These are phyloP conservation scores for Panopea generosa DNA, from an alignment of 2,888 invertebrate species.

Conservation along the genomic window DNA sequence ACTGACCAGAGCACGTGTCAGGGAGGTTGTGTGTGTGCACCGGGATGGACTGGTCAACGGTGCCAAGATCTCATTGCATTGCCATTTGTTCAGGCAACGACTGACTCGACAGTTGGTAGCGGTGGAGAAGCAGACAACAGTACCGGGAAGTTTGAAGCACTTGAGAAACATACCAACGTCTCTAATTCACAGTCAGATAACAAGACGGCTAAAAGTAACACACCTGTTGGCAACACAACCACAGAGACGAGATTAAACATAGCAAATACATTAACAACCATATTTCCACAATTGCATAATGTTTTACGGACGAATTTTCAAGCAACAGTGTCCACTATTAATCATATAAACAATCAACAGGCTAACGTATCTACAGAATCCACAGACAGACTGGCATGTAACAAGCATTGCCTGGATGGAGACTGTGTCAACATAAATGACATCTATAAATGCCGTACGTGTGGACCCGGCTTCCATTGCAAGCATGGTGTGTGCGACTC, in stretches of 20 bases:
- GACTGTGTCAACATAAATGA: constrained; percentile 49
- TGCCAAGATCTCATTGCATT: constrained; percentile 31
- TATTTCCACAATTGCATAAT: too few species aligned
- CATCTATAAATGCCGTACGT: constrained; percentile 44
- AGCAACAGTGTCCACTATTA: too few species aligned
- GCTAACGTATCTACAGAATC: too few species aligned
- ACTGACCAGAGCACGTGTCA: constrained; percentile 56
- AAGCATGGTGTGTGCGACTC: constrained; percentile 56
- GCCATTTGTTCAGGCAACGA: neutral
- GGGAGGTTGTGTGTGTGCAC: constrained; percentile 60
- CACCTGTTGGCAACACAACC: neutral
- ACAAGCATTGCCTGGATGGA: constrained; percentile 31
- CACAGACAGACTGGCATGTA: constrained; percentile 16
- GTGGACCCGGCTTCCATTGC: constrained; percentile 57
- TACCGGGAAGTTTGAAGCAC: too few species aligned
- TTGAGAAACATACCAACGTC: too few species aligned
- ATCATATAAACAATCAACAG: too few species aligned
- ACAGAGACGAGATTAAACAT: too few species aligned
- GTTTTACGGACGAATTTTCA: too few species aligned
- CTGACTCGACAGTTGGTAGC: too few species aligned
- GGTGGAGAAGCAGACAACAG: too few species aligned
- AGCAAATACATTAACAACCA: too few species aligned
- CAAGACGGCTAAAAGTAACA: neutral
- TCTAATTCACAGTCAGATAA: too few species aligned
- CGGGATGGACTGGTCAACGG: constrained; percentile 58